These are phyloP conservation scores for Ptilonorhynchus violaceus DNA, from an alignment of 2,113 vertebrate genomes.

Conservation along the genomic window DNA sequence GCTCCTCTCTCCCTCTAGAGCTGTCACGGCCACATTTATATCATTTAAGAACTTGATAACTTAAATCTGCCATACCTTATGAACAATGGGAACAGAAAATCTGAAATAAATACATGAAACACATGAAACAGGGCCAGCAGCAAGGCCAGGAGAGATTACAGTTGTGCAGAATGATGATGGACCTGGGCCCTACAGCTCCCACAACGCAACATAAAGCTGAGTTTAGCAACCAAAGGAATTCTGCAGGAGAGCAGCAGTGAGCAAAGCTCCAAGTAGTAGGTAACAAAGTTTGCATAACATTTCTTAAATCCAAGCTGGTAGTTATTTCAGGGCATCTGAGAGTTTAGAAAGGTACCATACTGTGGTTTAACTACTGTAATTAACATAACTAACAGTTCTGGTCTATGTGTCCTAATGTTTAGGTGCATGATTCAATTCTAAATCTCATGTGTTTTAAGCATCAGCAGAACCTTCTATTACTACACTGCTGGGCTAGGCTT, in stretches of 20 bases:
- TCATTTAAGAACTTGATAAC: background rate
- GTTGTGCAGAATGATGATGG: rapidly evolving
- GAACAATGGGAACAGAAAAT: background rate
- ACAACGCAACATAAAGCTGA: background rate
- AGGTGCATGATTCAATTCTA: background rate
- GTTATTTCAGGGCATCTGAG: background rate
- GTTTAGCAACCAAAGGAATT: background rate
- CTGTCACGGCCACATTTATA: background rate
- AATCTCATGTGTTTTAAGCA: background rate
- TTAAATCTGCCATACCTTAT: background rate
- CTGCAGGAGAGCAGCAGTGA: background rate
- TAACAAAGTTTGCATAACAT: background rate
- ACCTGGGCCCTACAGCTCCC: background rate
- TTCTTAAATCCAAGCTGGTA: background rate
- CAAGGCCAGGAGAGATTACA: background rate
- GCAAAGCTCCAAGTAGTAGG: background rate
- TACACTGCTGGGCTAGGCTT: background rate
- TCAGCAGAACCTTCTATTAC: background rate
- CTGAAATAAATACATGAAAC: background rate
- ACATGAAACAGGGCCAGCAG: background rate
- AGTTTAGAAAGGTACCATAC: background rate
- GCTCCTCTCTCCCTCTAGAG: background rate
- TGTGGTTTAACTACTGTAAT: background rate
- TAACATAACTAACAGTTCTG: background rate
- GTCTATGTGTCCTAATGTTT: background rate